Evolutionary conservation across 2,888 invertebrate genomes (phyloP).

Genomic region (Agrochola litura): DNA sequence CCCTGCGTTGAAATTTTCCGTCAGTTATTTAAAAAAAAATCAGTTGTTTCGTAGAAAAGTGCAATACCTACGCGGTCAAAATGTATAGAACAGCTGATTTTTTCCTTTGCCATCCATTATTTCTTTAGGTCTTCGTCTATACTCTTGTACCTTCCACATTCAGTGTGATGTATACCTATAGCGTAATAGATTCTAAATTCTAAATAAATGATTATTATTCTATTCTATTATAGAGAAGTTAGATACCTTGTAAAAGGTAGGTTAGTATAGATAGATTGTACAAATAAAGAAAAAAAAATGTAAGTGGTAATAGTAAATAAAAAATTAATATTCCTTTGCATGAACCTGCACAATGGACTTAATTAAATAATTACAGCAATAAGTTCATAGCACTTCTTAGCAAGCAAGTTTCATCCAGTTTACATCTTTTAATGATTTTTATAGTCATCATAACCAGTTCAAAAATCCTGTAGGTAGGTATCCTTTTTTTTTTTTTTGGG

Average conservation of each 20-base stretch:
- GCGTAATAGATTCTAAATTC: background rate
- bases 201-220: background rate
- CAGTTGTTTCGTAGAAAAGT: too few relatives aligned
- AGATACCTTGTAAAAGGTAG: background rate
- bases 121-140: background rate
- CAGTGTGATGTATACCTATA: background rate
- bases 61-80: too few relatives aligned
- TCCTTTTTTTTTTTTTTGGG: too few relatives aligned
- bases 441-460: slow-evolving; percentile 12
- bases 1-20: too few relatives aligned
- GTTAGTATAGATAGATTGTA: background rate
- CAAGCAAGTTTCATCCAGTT: slow-evolving; percentile 13
- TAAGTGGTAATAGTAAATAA: too few relatives aligned
- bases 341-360: background rate
- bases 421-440: slow-evolving; percentile 16
- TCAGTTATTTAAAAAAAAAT: too few relatives aligned
- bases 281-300: too few relatives aligned
- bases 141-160: background rate
- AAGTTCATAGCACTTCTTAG: slow-evolving; percentile 5
- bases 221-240: background rate
- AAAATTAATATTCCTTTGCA: background rate
- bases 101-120: background rate
- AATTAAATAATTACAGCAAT: background rate
- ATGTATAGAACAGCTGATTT: too few relatives aligned
- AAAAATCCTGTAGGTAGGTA: background rate